A percentile compares a stretch with the other conserved stretches of the same genome.
Evolutionary conservation across 2,888 invertebrate species (phyloP).

Genomic region (Monochamus alternatus): DNA sequence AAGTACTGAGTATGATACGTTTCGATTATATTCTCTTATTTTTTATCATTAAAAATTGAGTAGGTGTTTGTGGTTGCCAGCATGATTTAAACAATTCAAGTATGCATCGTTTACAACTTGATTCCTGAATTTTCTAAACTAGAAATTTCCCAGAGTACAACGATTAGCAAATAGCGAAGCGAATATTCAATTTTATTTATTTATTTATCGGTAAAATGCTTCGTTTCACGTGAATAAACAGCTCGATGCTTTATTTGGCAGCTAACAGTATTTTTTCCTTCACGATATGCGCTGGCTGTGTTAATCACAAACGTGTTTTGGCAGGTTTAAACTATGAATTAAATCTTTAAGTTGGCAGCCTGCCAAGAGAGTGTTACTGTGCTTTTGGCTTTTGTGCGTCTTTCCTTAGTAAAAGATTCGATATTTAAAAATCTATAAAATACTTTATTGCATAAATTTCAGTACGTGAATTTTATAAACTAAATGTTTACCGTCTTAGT

Average conservation of each 20-base stretch:
- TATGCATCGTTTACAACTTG: too few relatives aligned
- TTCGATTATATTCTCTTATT: too few relatives aligned
- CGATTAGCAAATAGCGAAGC: neutral
- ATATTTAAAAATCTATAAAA: constrained; percentile 27
- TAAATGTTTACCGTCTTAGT: constrained; percentile 11
- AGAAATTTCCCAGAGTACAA: too few relatives aligned
- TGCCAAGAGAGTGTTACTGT: constrained; percentile 22
- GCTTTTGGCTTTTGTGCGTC: constrained; percentile 28
- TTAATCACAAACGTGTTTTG: constrained; percentile 35
- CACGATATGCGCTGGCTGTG: constrained; percentile 13
- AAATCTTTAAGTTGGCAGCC: constrained; percentile 20
- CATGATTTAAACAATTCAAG: too few relatives aligned
- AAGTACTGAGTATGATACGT: too few relatives aligned
- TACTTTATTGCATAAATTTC: constrained; percentile 16
- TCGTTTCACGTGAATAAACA: constrained; percentile 17
- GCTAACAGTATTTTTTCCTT: constrained; percentile 17
- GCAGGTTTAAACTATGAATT: constrained; percentile 35
- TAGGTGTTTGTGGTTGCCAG: too few relatives aligned
- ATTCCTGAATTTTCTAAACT: too few relatives aligned
- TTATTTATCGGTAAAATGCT: constrained; percentile 6
- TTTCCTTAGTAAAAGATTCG: neutral
- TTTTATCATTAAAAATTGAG: too few relatives aligned
- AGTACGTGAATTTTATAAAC: constrained; percentile 11
- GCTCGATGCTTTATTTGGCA: constrained; percentile 28
- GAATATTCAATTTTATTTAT: neutral